Conservation (phyloP, 1,140 invertebrate genomes). For the Paraescarpia echinospica region DNA sequence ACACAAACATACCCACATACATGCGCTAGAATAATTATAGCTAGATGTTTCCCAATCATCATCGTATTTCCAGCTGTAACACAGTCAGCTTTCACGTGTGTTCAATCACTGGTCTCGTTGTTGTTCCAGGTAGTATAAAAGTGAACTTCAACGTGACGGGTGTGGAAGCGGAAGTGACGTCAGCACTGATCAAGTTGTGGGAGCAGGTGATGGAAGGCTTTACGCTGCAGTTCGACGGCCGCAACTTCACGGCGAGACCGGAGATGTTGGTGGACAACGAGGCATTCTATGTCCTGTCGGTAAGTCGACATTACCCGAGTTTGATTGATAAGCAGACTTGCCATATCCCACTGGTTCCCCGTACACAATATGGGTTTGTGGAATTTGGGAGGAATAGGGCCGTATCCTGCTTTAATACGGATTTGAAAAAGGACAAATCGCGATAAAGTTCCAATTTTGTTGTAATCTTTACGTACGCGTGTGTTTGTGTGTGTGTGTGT, state of each 20-base stretch:
- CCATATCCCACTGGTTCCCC: too few species aligned
- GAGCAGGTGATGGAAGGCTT: neutral
- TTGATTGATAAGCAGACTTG: neutral
- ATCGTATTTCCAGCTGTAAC: neutral
- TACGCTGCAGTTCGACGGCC: neutral
- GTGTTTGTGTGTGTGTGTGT: too few species aligned
- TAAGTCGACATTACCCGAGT: too few species aligned
- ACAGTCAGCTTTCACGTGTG: neutral
- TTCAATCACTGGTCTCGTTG: neutral
- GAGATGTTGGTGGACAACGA: neutral
- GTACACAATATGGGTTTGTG: too few species aligned
- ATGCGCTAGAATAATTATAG: too few species aligned
- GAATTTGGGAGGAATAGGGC: too few species aligned
- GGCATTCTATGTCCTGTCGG: neutral
- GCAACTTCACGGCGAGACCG: neutral
- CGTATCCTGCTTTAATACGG: too few species aligned
- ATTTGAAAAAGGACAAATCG: too few species aligned
- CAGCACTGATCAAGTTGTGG: neutral
- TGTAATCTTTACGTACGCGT: too few species aligned
- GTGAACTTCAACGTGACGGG: neutral
- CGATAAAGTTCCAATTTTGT: too few species aligned
- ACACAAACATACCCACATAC: too few species aligned
- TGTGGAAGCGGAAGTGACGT: neutral
- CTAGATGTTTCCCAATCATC: neutral
- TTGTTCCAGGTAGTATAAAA: neutral